These are phyloP conservation scores for Prunella himalayana DNA, from an alignment of 2,113 vertebrate species.

Conservation along the genomic window DNA sequence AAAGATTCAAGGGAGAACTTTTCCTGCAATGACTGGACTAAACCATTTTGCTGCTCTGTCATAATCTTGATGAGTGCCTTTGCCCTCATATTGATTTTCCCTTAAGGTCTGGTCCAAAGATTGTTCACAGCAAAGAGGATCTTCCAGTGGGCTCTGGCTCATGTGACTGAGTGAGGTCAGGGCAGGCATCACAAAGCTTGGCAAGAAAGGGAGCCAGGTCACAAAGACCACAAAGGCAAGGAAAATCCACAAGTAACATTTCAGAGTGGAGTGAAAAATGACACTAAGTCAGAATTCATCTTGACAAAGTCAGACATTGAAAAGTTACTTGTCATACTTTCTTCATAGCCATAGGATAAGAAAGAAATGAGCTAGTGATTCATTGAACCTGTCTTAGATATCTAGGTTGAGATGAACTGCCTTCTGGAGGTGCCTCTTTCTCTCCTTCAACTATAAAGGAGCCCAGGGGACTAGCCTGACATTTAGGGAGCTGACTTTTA, in stretches of 20 bases:
- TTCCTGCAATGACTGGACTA: neutral
- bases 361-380: slow-evolving; percentile 3
- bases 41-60: neutral
- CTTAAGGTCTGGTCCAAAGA: neutral
- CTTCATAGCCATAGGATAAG: neutral
- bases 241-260: neutral
- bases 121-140: neutral
- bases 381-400: neutral
- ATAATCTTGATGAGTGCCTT: neutral
- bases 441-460: neutral
- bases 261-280: neutral
- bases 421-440: neutral
- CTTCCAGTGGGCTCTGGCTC: neutral
- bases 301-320: neutral
- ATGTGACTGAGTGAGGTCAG: neutral
- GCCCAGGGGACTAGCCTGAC: neutral
- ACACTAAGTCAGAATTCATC: neutral
- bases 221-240: neutral
- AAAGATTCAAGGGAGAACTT: neutral
- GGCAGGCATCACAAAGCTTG: neutral
- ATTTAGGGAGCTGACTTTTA: neutral
- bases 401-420: neutral
- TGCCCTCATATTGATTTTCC: neutral
- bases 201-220: neutral
- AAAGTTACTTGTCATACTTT: neutral